Conservation (phyloP, 2,888 invertebrate genomes). For the Protula sp. region DNA sequence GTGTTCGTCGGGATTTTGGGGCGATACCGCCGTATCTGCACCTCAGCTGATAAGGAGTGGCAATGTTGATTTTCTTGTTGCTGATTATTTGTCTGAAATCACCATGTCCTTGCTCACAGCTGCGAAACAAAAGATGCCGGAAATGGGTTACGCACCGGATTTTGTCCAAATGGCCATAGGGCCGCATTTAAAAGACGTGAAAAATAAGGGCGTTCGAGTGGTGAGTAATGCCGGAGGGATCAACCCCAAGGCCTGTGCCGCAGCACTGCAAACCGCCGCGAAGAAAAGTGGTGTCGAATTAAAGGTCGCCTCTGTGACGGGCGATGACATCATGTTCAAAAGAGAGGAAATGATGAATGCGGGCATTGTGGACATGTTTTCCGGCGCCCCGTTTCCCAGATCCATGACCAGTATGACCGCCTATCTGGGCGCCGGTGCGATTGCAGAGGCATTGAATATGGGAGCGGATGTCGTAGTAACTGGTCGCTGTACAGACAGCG, state of each 20-base stretch:
- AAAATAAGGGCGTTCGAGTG: conserved; percentile 55
- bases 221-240: conserved; percentile 58
- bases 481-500: conserved; percentile 57
- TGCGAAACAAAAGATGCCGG: conserved; percentile 53
- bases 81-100: conserved; percentile 58
- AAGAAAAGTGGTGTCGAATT: conserved; percentile 48
- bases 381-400: conserved; percentile 39
- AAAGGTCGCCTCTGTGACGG: conserved; percentile 55
- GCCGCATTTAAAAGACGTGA: conserved; percentile 54
- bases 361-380: conserved; percentile 44
- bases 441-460: conserved; percentile 53
- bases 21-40: conserved; percentile 58
- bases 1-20: conserved; percentile 59
- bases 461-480: conserved; percentile 58
- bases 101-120: conserved; percentile 58
- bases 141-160: conserved; percentile 56
- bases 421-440: conserved; percentile 56
- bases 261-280: conserved; percentile 47
- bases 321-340: conserved; percentile 55
- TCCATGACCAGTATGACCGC: conserved; percentile 55
- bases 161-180: conserved; percentile 54
- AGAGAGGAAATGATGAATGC: conserved; percentile 29
- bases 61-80: conserved; percentile 55
- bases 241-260: conserved; percentile 56
- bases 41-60: conserved; percentile 55